Base-by-base conservation (phyloP, 2,113 vertebrate genomes). In the Microcebus lehilahytsara region DNA sequence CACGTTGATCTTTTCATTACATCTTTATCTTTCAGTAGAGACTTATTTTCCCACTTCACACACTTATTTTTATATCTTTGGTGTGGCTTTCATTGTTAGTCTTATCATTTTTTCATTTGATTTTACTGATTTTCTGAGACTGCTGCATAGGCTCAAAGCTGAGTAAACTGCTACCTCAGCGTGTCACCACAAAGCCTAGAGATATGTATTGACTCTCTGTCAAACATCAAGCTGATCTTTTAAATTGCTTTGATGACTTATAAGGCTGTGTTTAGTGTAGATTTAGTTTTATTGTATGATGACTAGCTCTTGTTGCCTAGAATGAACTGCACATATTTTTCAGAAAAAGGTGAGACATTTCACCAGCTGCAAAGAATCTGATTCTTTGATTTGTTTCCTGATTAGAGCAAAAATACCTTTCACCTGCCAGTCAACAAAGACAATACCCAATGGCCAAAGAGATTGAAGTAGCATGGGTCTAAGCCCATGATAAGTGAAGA, bases 161-260 rank as follows among this genome's bases (percentile, higher is more conserved):
- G 75, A 96, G 64, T 93, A 93, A 96, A 96, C 79, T 96, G 64
- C 79, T 90, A 87, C 64, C 46, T 92, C 93, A 93, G 92, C 10
- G 1, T 66, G 40, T 87, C 30, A 94, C 79, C 37, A 80, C 69
- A 93, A 89, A 92, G 75, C 27, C 34, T 30, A 62, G 40, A 0
- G 0, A 96, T 95, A 56, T 56, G 74, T 91, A 97, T 96, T 77
- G 81, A 93, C 77, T 90, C 13, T 94, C 37, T 85, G 79, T 95
- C 91, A 97, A 90, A 85, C 30, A 87, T 95, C 67, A 91, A 95
- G 87, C 17, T 91, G 14, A 92, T 23, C 0, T 91, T 92, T 93
- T 67, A 96, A 89, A 58, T 83, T 96, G 83, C 46, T 95, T 66
- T n/a, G 60, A 95, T 93, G 93, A 72, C 56, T 93, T 93, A 23